Percentiles rank a stretch among this genome's conserved stretches.
Conservation (phyloP, 2,113 vertebrate species). For the Thunnus thynnus region DNA sequence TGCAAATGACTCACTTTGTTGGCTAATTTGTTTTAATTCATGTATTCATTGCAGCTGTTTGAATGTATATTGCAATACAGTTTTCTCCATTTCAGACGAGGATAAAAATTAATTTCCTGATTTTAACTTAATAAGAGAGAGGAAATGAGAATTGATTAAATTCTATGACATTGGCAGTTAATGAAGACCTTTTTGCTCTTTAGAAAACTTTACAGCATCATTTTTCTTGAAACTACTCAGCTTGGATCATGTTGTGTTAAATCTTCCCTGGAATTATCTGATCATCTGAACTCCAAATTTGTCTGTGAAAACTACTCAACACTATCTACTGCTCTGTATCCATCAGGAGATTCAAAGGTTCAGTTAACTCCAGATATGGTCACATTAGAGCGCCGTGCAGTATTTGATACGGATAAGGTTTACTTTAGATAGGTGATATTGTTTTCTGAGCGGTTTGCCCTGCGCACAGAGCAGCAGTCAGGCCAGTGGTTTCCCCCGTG, state of each 20-base stretch:
- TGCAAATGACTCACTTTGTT: conserved; percentile 88
- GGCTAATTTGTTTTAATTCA: conserved; percentile 87
- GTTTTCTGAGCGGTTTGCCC: conserved; percentile 54
- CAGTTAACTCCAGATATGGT: conserved; percentile 69
- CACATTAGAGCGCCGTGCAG: conserved; percentile 35
- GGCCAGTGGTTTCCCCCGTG: conserved; percentile 51
- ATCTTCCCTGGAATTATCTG: conserved; percentile 32
- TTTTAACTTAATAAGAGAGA: conserved; percentile 73
- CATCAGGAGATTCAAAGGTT: conserved; percentile 36
- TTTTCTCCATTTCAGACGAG: conserved; percentile 69
- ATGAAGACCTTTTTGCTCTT: conserved; percentile 59
- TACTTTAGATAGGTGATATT: conserved; percentile 71
- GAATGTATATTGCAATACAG: conserved; percentile 73
- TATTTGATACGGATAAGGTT: conserved; percentile 60
- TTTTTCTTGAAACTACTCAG: conserved; percentile 16
- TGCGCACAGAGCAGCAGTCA: conserved; percentile 36
- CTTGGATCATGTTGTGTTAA: conserved; percentile 37
- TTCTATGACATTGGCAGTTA: conserved; percentile 72
- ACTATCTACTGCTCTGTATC: conserved; percentile 22
- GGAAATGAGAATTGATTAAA: conserved; percentile 75
- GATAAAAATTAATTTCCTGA: conserved; percentile 75
- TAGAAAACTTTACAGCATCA: conserved; percentile 63
- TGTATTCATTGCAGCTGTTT: conserved; percentile 78
- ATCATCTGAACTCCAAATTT: conserved; percentile 60
- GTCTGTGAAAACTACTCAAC: conserved; percentile 31